These are phyloP conservation scores for Drosophila greeni DNA, from an alignment of 2,888 invertebrate genomes.

Conservation along the genomic window DNA sequence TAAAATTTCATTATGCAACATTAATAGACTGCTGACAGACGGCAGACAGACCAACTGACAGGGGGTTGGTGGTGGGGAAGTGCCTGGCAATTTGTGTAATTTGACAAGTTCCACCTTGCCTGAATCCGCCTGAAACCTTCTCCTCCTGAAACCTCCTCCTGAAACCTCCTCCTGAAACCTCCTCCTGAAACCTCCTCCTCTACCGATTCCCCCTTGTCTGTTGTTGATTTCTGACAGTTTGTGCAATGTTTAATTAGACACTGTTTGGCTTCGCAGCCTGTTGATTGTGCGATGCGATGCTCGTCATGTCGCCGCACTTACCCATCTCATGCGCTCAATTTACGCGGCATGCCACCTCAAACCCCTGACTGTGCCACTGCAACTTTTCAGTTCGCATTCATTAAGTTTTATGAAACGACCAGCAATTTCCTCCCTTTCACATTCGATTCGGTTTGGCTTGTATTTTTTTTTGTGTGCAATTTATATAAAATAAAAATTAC, in stretches of 20 bases:
- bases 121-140: slow-evolving; percentile 17
- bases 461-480: slow-evolving; percentile 59
- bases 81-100: slow-evolving; percentile 68
- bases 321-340: slow-evolving; percentile 33
- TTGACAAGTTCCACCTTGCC: slow-evolving; percentile 55
- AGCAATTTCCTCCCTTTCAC: slow-evolving; percentile 53
- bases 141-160: too few species aligned
- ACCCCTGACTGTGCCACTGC: slow-evolving; percentile 44
- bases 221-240: slow-evolving; percentile 31
- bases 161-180: not conserved
- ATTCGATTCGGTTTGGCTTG: slow-evolving; percentile 37
- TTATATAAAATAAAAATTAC: slow-evolving; percentile 72
- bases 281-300: slow-evolving; percentile 48
- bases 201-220: not conserved
- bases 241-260: slow-evolving; percentile 64
- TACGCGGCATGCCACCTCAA: slow-evolving; percentile 4
- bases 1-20: slow-evolving; percentile 77
- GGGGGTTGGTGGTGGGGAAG: slow-evolving; percentile 31
- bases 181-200: not conserved
- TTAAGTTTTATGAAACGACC: slow-evolving; percentile 70
- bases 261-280: slow-evolving; percentile 47
- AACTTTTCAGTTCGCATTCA: slow-evolving; percentile 65
- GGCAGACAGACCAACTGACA: slow-evolving; percentile 50
- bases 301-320: slow-evolving; percentile 42
- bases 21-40: slow-evolving; percentile 67